phyloP scores from a whole-genome alignment of 1,140 invertebrate genomes.

The Orius laevigatus region DNA sequence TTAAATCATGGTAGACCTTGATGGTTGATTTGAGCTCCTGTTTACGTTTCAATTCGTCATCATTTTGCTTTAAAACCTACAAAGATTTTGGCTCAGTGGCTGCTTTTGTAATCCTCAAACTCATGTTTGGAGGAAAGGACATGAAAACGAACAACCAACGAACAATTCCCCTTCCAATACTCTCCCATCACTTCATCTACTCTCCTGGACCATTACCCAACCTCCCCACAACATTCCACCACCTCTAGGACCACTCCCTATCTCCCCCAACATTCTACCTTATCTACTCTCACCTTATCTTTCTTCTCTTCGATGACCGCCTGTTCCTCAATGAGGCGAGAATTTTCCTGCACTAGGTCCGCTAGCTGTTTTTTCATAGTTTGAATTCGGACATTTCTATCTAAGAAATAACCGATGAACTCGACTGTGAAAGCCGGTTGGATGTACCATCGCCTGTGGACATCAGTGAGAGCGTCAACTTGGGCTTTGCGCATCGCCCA shows the following conservation, averaged over 20 bases:
- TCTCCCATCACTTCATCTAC: no score
- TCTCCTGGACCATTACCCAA: no score
- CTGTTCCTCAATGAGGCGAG: conserved; percentile 50
- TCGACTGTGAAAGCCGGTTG: conserved; percentile 81
- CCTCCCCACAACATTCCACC: no score
- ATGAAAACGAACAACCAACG: no score
- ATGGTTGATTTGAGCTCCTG: conserved; percentile 32
- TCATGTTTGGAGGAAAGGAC: no score
- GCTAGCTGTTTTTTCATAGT: conserved; percentile 59
- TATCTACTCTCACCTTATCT: conserved; percentile 51
- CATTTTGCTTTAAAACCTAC: conserved; percentile 40
- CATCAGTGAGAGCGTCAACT: conserved; percentile 58
- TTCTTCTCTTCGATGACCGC: conserved; percentile 55
- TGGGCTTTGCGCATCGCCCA: conserved; percentile 67
- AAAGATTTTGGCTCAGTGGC: no score
- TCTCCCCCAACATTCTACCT: no score
- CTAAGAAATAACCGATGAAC: conserved; percentile 86
- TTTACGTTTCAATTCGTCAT: conserved; percentile 27
- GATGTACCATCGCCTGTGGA: conserved; percentile 85
- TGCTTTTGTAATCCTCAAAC: no score
- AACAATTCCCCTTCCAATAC: no score
- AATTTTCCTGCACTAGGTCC: conserved; percentile 58
- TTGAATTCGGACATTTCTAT: conserved; percentile 57
- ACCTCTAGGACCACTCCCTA: no score
- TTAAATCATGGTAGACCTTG: conserved; percentile 39